Conservation (phyloP, 2,888 invertebrate genomes). For the Zhuqinia jingwanae region DNA sequence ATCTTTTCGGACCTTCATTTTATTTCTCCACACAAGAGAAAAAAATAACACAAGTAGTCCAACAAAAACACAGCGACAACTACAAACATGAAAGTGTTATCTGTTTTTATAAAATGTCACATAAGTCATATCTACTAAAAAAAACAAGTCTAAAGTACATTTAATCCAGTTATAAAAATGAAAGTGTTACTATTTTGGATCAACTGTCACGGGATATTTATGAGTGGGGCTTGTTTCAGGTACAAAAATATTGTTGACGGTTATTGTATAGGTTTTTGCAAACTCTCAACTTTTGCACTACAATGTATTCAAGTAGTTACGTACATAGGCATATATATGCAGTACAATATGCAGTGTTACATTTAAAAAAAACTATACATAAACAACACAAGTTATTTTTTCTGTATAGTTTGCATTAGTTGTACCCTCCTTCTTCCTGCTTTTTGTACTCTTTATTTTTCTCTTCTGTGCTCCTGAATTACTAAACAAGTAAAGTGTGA, state of each 20-base stretch:
- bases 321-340: not conserved
- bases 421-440: not conserved
- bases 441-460: too few species aligned
- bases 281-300: too few species aligned
- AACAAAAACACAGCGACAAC: not conserved
- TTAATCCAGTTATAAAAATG: constrained; percentile 26
- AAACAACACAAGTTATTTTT: constrained; percentile 1
- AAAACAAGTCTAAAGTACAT: not conserved
- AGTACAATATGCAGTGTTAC: not conserved
- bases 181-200: constrained; percentile 41
- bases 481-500: constrained; percentile 32
- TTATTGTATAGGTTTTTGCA: too few species aligned
- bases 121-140: not conserved
- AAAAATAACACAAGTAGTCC: too few species aligned
- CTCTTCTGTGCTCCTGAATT: not conserved
- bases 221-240: not conserved
- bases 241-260: not conserved
- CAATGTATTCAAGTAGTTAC: not conserved
- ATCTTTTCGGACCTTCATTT: not conserved
- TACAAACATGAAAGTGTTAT: not conserved
- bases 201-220: constrained; percentile 32
- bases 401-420: constrained; percentile 11
- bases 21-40: not conserved
- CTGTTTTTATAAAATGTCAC: not conserved
- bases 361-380: constrained; percentile 5